Evolutionary conservation across 2,113 vertebrate genomes (phyloP).

Genomic region (Rhodinocichla rosea): DNA sequence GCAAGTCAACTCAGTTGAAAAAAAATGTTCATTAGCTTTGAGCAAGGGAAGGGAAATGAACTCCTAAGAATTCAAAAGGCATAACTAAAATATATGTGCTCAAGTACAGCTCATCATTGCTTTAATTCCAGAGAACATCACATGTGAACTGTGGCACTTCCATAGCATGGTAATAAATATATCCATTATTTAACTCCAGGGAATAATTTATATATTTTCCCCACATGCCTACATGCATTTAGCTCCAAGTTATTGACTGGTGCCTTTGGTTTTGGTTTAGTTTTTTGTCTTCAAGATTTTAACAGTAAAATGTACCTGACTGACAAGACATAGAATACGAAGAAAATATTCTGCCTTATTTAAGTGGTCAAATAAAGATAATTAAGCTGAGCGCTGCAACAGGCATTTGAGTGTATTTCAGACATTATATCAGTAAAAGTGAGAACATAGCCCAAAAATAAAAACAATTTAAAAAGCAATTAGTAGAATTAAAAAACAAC

Average conservation of each 20-base stretch:
- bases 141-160: not conserved
- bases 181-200: not conserved
- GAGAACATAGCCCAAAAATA: not conserved
- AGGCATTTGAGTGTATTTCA: not conserved
- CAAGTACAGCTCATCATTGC: not conserved
- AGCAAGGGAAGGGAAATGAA: slow-evolving; percentile 34
- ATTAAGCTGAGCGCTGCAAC: not conserved
- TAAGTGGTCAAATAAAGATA: not conserved
- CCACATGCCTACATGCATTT: not conserved
- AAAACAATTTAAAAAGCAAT: not conserved
- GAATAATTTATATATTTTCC: not conserved
- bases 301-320: not conserved
- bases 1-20: slow-evolving; percentile 4
- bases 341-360: not conserved
- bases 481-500: not conserved
- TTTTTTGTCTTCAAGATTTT: not conserved
- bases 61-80: not conserved
- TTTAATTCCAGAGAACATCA: slow-evolving; percentile 20
- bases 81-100: not conserved
- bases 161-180: not conserved
- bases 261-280: not conserved
- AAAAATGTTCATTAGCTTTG: slow-evolving; percentile 35
- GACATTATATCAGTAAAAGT: not conserved
- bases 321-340: not conserved
- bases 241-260: not conserved